phyloP scores from a whole-genome alignment of 2,888 invertebrate genomes.

The Campoplex nolae region DNA sequence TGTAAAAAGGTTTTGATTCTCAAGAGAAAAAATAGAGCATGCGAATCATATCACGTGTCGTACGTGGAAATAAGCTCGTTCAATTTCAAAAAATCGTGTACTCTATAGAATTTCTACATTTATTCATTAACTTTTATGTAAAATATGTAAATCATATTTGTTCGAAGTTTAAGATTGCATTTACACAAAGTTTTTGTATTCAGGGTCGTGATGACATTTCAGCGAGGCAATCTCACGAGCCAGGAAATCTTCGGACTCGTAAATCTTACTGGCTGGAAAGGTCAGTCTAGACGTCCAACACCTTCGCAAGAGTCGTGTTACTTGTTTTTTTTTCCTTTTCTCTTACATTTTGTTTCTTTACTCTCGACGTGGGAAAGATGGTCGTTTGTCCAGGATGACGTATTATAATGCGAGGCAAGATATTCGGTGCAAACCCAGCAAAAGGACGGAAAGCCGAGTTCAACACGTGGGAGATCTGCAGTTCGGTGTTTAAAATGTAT shows the following conservation, averaged over 20 bases:
- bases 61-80: neutral
- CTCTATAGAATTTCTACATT: too few species aligned
- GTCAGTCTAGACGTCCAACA: slow-evolving; percentile 48
- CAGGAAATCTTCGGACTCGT: slow-evolving; percentile 31
- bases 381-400: slow-evolving; percentile 37
- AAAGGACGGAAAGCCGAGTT: neutral
- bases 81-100: too few species aligned
- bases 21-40: neutral
- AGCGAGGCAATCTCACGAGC: neutral
- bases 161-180: neutral
- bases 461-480: slow-evolving; percentile 11
- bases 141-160: neutral
- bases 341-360: neutral
- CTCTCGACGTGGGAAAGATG: neutral
- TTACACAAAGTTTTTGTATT: neutral
- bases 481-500: neutral
- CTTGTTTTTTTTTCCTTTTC: neutral
- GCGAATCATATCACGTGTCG: neutral
- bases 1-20: neutral
- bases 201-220: neutral
- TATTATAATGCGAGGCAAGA: slow-evolving; percentile 30
- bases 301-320: slow-evolving; percentile 12
- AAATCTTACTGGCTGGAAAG: slow-evolving; percentile 42
- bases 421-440: slow-evolving; percentile 5
- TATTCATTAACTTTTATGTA: neutral